These are phyloP conservation scores for Sycophila texana DNA, from an alignment of 2,888 invertebrate species.

Conservation along the genomic window DNA sequence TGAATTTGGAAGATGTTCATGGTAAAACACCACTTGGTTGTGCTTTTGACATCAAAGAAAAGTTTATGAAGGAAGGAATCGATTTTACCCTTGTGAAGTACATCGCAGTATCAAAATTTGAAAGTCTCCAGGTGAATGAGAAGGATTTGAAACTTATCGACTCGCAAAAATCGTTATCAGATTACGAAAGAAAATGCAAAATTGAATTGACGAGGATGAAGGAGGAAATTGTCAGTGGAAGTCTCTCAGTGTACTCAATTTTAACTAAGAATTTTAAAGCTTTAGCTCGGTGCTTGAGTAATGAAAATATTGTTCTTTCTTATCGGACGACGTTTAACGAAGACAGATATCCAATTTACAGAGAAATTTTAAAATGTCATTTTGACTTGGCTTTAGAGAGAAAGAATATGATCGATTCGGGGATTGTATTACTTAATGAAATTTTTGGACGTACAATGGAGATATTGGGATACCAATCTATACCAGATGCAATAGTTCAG, in stretches of 20 bases:
- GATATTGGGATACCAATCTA: neutral
- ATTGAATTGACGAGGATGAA: constrained; percentile 26
- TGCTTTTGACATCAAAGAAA: constrained; percentile 17
- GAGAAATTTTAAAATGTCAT: constrained; percentile 17
- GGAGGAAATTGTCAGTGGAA: constrained; percentile 19
- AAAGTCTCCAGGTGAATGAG: neutral
- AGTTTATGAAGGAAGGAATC: neutral
- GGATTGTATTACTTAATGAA: neutral
- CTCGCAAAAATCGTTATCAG: constrained; percentile 10
- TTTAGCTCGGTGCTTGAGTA: constrained; percentile 16
- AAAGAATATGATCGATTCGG: neutral
- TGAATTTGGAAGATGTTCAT: constrained; percentile 1
- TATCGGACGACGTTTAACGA: neutral
- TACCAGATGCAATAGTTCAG: constrained; percentile 20
- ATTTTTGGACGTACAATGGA: neutral
- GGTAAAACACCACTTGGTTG: constrained; percentile 9
- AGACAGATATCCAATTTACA: constrained; percentile 22
- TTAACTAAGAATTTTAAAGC: constrained; percentile 4
- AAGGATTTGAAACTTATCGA: constrained; percentile 18
- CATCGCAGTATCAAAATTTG: neutral
- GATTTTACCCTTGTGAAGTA: constrained; percentile 16
- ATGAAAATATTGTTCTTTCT: neutral
- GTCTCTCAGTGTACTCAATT: constrained; percentile 1
- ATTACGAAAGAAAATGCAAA: neutral
- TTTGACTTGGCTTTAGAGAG: constrained; percentile 38